Base-by-base conservation (phyloP, 2,113 vertebrate species). In the Hiodon tergisus region DNA sequence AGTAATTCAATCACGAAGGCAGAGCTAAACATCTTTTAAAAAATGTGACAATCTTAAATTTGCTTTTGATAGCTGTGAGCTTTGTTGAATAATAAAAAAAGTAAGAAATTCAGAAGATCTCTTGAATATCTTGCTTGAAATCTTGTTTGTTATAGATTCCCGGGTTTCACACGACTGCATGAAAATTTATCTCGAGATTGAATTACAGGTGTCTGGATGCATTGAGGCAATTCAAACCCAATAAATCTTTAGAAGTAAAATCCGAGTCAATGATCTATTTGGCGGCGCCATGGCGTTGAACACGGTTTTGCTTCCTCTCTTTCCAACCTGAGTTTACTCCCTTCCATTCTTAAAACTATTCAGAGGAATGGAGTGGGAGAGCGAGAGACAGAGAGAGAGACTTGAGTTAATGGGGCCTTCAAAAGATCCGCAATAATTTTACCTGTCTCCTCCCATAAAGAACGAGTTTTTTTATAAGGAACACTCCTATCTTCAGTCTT, bases 1-100 rank as follows among this genome's bases (percentile, higher is more conserved):
- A 84, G 81, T 83, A 81, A 86, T 81, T 84, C 80, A 87, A 83
- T 83, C 80, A 74, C 74, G 75, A 78, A 76, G 78, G 79, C 82
- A 69, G 71, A 79, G 80, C 54, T 82, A 80, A 83, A 78, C 46
- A 16, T 55, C 76, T 80, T 78, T 67, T 75, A 59, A 6, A 54
- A 74, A 75, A 54, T 67, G 55, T 60, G 13, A 47, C 63, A 66
- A 66, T 47, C 17, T 10, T 81, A 74, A 82, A 78, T 81, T 81
- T 58, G 70, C 76, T 80, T 78, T 84, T 72, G 74, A 80, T 77
- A 16, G n/a, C 31, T 31, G 31, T 31, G 31, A 31, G 31, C 31
- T 31, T 31, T 31, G 31, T 31, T 31, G 31, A 31, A 31, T 31
- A 31, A 31, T 31, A 31, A 31, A 31, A 31, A 31, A 31, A 31